These are phyloP conservation scores for Eulemur mongoz DNA, from an alignment of 2,797 vertebrate genomes.

Conservation along the genomic window DNA sequence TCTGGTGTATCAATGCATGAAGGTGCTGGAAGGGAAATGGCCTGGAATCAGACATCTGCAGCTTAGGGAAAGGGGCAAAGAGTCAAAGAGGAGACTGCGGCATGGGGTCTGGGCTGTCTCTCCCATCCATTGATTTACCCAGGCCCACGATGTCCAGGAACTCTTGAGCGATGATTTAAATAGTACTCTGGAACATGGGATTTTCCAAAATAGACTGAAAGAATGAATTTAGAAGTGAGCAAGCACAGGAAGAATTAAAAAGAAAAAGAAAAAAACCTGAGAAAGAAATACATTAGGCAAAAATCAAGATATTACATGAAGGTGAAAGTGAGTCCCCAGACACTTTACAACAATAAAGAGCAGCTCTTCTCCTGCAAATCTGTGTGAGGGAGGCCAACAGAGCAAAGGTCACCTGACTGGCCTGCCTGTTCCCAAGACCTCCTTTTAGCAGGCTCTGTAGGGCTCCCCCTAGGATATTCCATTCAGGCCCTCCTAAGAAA, in stretches of 20 bases:
- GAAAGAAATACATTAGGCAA: background rate
- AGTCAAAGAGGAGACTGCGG: background rate
- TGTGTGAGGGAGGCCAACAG: background rate
- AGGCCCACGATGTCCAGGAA: background rate
- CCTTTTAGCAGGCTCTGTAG: background rate
- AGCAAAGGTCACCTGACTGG: background rate
- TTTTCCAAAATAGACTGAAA: background rate
- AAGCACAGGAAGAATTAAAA: background rate
- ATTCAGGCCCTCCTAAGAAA: background rate
- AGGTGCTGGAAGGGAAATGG: background rate
- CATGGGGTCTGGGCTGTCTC: background rate
- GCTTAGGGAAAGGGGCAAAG: background rate
- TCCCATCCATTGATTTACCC: background rate
- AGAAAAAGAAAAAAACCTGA: background rate
- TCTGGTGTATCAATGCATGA: background rate
- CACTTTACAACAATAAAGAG: background rate
- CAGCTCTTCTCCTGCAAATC: too few species aligned
- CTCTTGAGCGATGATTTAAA: background rate
- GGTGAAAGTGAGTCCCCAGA: background rate
- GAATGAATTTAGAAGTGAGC: background rate
- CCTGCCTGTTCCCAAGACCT: background rate
- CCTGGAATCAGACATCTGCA: background rate
- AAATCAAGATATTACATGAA: background rate
- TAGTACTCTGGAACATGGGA: background rate
- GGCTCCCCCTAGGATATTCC: background rate